These are phyloP conservation scores for Eilema depressum DNA, from an alignment of 2,888 invertebrate genomes.

Conservation along the genomic window DNA sequence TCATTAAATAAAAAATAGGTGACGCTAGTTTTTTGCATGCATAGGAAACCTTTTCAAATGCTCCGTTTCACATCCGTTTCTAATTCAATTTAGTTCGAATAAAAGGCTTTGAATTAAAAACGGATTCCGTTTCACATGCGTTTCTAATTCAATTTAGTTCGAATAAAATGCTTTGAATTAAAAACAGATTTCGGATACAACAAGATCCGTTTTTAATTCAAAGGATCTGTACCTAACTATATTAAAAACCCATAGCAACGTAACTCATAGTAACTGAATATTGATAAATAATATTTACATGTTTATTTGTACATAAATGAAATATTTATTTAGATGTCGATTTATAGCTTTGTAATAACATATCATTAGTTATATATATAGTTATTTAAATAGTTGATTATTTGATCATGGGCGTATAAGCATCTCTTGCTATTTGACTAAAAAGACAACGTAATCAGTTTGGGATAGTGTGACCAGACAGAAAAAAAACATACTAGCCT, in stretches of 20 bases:
- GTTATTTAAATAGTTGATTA: slow-evolving; percentile 8
- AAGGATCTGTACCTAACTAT: not conserved
- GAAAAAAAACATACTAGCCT: not conserved
- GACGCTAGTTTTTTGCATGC: too few species aligned
- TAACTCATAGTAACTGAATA: not conserved
- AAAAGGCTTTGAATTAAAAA: not conserved
- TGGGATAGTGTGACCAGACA: not conserved
- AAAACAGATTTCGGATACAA: not conserved
- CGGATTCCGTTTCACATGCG: not conserved
- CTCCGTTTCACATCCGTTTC: not conserved
- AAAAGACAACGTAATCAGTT: not conserved
- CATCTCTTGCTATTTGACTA: not conserved
- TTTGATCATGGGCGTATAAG: not conserved
- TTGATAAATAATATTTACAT: slow-evolving; percentile 27
- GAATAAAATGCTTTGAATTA: not conserved
- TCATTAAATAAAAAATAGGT: not conserved
- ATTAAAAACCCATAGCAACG: not conserved
- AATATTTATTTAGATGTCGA: slow-evolving; percentile 24
- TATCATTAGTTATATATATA: slow-evolving; percentile 39
- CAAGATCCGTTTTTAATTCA: slow-evolving; percentile 2
- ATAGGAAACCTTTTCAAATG: not conserved
- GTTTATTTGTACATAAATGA: slow-evolving; percentile 40
- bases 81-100: not conserved
- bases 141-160: not conserved
- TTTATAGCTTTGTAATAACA: slow-evolving; percentile 37